Base-by-base conservation (phyloP, 2,113 vertebrate genomes). In the Cardinalis cardinalis region DNA sequence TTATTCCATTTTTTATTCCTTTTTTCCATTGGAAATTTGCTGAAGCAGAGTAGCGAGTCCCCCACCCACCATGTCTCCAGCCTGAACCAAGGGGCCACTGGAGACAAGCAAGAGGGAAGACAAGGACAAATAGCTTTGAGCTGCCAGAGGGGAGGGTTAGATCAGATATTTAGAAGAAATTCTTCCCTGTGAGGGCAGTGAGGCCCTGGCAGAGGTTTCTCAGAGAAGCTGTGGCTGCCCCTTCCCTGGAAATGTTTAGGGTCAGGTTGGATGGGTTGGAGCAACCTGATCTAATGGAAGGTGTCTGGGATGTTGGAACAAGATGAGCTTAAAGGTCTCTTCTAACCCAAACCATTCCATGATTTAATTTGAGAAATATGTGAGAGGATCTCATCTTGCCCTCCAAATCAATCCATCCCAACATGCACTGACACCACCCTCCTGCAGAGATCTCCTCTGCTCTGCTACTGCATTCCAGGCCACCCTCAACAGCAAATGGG, bases 221-320 rank as follows among this genome's bases (percentile, higher is more conserved):
- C 46, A 53, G n/a, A 40, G 20, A 18, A 66, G 60, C 7, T 81
- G 29, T 25, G 38, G 19, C 24, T 73, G 28, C 19, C 11, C 14
- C 46, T 53, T 12, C 38, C 44, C 24, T 46, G 44, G n/a, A 31
- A 38, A 13, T n/a, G 52, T n/a, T 2, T 28, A 38, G n/a, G 44
- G 5, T 0, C 36, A 59, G 44, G n/a, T 4, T 38, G 43, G 65
- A 63, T 18, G 31, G 9, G 17, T 23, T 56, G 66, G 32, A n/a
- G 7, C 7, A 28, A 2, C 10, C 51, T 38, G 59, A 3, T 0
- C 0, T 14, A 2, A 18, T 43, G 36, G 36, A n/a, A 58, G 32
- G 7, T 16, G 34, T 40, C 20, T 63, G 25, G 11, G n/a, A 3
- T 16, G 6, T 12, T 55, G 59, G 59, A 59, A 44, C 3, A 6